phyloP scores from a whole-genome alignment of 2,113 vertebrate genomes.

The Boleophthalmus pectinirostris region DNA sequence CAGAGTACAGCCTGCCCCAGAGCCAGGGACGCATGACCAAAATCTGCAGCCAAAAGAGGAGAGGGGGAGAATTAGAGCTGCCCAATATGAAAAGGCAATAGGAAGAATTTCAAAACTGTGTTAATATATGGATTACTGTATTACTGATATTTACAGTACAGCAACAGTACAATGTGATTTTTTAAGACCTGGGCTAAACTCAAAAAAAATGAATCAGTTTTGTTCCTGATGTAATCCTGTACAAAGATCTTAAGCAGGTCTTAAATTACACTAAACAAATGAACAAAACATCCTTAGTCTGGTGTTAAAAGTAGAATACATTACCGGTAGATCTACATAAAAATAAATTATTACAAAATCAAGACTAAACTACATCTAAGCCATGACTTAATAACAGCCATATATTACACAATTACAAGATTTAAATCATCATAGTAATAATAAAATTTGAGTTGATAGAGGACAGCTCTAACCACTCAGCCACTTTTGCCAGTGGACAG shows the following conservation, averaged over 20 bases:
- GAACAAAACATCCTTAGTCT: too few relatives aligned
- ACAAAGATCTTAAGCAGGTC: too few relatives aligned
- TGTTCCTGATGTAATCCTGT: too few relatives aligned
- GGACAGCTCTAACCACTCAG: not conserved
- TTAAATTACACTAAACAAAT: too few relatives aligned
- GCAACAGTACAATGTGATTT: not conserved
- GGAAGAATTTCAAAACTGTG: not conserved
- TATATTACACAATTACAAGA: not conserved
- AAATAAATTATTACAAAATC: not conserved
- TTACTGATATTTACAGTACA: not conserved
- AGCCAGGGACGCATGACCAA: constrained; percentile 40
- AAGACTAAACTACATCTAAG: not conserved
- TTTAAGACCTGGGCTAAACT: not conserved
- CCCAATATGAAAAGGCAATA: not conserved
- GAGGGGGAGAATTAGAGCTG: constrained; percentile 19
- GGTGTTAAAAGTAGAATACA: too few relatives aligned
- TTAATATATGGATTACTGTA: not conserved
- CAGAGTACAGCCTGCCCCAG: constrained; percentile 53
- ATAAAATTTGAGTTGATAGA: not conserved
- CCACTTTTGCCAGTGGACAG: not conserved
- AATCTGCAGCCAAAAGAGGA: constrained; percentile 34
- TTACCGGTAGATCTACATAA: too few relatives aligned
- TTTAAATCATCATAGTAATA: not conserved
- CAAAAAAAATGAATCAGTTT: not conserved
- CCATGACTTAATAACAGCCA: not conserved